These are phyloP conservation scores for Phrynocephalus guinanensis DNA, from an alignment of 2,797 vertebrate species.

Conservation along the genomic window DNA sequence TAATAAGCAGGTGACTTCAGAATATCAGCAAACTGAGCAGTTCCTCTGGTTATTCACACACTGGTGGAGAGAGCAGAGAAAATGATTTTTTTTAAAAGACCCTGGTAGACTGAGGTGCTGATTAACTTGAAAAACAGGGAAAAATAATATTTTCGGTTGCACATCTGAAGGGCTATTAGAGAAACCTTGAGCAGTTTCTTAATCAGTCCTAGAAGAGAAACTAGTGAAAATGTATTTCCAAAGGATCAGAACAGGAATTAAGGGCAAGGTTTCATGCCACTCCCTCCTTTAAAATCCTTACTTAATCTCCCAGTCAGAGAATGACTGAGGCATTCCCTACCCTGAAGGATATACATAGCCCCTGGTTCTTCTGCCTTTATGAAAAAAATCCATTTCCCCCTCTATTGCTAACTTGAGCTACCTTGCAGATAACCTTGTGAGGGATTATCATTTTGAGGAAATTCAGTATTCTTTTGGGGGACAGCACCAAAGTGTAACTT, in stretches of 20 bases:
- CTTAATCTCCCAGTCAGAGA: background rate
- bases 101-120: no score
- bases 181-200: no score
- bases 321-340: background rate
- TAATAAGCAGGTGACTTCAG: no score
- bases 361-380: background rate
- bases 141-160: no score
- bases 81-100: no score
- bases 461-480: background rate
- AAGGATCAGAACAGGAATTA: background rate
- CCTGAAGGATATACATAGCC: background rate
- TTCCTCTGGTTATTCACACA: no score
- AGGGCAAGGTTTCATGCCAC: background rate
- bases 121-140: no score
- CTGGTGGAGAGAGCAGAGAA: no score
- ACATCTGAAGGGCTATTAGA: no score
- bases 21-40: no score
- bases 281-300: background rate
- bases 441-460: slow-evolving; percentile 19
- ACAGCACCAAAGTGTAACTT: slow-evolving; percentile 46
- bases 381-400: background rate
- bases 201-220: no score
- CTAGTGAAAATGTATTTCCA: background rate
- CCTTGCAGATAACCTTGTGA: slow-evolving; percentile 24
- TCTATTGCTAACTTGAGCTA: slow-evolving; percentile 35